Base-by-base conservation (phyloP, 2,797 vertebrate genomes). In the Lindbergichthys nudifrons region DNA sequence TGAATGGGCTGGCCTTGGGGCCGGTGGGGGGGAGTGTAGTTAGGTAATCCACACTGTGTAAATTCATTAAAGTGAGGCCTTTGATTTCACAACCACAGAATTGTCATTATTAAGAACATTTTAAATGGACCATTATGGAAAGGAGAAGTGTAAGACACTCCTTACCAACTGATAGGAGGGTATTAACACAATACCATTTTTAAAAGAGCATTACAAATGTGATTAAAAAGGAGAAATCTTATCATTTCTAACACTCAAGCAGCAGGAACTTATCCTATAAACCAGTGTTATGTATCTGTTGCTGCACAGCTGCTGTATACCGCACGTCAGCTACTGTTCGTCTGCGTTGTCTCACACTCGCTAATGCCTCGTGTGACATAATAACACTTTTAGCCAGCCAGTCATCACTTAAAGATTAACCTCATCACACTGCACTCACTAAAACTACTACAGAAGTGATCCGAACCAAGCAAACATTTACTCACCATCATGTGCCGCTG, bases 1-100 rank as follows among this genome's bases (percentile, higher is more conserved):
- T 92, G 90, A 90, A 86, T 92, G 59, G 41, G 54, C 68, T 65
- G 50, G 70, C 68, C 59, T 82, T 50, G 39, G 32, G 53, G 15
- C 26, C 26, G 3, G 7, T 48, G 52, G 18, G 23, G 12, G 10
- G 47, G 39, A 15, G 30, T 19, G 68, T 26, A 0, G 36, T 73
- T 74, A 64, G 15, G 59, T 76, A 84, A 80, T 42, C 19, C 50
- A 47, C 42, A 70, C 30, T 62, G 2, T 10, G 5, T 19, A 57
- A 36, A 65, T 42, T 43, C 43, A 52, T 57, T 13, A 43, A 21
- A 51, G 16, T 26, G 41, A 39, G 16, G 52, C 36, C 13, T 77
- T 73, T 80, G 16, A 42, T 70, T 65, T 68, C 11, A 26, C 10
- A 11, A 2, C 0, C 1, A 3, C 16, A 41, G 5, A 63, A 51